Conservation (phyloP, 2,888 invertebrate species). For the Chirona hameri region DNA sequence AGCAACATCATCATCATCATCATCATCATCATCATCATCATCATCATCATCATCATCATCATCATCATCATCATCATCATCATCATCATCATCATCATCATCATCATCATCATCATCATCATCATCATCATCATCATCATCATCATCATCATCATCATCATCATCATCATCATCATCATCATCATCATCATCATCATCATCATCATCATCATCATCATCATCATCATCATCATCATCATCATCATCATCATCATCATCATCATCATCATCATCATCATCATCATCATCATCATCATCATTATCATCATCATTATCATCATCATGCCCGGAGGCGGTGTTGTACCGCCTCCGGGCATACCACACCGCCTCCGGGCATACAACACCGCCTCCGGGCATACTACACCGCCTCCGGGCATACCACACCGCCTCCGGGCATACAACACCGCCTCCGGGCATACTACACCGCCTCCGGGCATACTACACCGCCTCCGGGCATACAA, state of each 20-base stretch:
- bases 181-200: constrained; percentile 24
- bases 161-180: constrained; percentile 22
- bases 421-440: too few species aligned
- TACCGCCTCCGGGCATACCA: too few species aligned
- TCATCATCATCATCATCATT: constrained; percentile 22
- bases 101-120: constrained; percentile 22
- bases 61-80: constrained; percentile 22
- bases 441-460: too few species aligned
- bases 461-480: too few species aligned
- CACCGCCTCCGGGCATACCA: too few species aligned
- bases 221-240: constrained; percentile 23
- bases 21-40: constrained; percentile 22
- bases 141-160: constrained; percentile 22
- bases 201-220: neutral
- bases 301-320: constrained; percentile 22
- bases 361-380: too few species aligned
- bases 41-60: constrained; percentile 22
- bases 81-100: constrained; percentile 22
- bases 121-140: constrained; percentile 22
- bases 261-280: constrained; percentile 23
- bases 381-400: too few species aligned
- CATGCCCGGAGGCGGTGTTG: too few species aligned
- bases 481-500: too few species aligned
- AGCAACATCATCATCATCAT: too few species aligned
- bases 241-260: constrained; percentile 22